Evolutionary conservation across 2,113 vertebrate species (phyloP), one percentile per base, ranked within the genome.

Genomic region (Dipodomys spectabilis): DNA sequence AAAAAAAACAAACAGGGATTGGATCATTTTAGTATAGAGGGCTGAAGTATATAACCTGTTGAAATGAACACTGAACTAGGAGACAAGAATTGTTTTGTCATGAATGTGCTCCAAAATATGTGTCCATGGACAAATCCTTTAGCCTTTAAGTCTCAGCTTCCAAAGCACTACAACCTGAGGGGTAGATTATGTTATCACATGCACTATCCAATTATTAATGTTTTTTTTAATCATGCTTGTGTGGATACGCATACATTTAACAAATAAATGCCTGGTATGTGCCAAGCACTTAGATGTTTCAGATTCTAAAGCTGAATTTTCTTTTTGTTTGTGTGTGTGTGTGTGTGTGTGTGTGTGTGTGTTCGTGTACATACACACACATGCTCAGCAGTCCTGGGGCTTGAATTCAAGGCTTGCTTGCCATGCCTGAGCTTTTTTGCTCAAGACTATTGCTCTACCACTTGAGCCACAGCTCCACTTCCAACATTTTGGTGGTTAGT

Each of bases 31-130:
- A 86, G 45, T 83, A 68, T 89, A 78, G 92, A 87, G 30, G 74
- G 1, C 60, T 93, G 74, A 64, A 87, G 32, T 62, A 84, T 81
- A 64, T 91, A 84, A 94, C 86, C 88, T 94, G 78, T 94, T 95
- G 94, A 93, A 87, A 83, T 72, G 73, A 90, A 64, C 69, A 71
- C 15, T 86, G 53, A 32, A 35, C 32, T 93, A 45, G 74, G 80
- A 93, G 82, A 69, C 79, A 82, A 73, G 82, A 94, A 87, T 74
- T 88, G 18, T 92, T 96, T 92, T 90, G 82, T 92, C 64, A 80
- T 93, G 86, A 89, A 80, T 88, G 20, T 94, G 71, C 90, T 93
- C 82, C 88, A 90, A 49, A 88, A 91, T 84, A 81, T 87, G 25
- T 93, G 86, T 78, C 72, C 72, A 15, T 27, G 25, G 89, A 72